Evolutionary conservation across 2,797 vertebrate genomes (phyloP).

Genomic region (Artibeus jamaicensis): DNA sequence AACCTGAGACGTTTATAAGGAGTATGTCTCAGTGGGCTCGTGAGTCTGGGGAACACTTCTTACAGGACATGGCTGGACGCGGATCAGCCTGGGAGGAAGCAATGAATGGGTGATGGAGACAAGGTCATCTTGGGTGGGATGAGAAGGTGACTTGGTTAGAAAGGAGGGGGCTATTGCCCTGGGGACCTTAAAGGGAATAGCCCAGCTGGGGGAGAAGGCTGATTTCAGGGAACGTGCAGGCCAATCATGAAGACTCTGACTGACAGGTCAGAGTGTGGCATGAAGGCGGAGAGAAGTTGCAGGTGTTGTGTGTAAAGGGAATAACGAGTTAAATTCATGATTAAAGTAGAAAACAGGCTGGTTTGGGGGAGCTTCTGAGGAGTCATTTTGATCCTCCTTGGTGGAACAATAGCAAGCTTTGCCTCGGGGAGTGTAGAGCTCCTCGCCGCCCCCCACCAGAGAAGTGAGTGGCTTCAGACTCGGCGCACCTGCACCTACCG

Average conservation of each 20-base stretch:
- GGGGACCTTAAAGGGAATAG: background rate
- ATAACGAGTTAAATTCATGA: background rate
- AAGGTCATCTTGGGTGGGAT: background rate
- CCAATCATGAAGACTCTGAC: background rate
- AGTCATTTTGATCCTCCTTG: background rate
- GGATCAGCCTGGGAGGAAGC: background rate
- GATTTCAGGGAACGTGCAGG: background rate
- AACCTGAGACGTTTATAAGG: background rate
- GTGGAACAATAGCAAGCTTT: background rate
- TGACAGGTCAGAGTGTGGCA: background rate
- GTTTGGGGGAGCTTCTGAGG: background rate
- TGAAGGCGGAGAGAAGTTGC: background rate
- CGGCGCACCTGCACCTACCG: slow-evolving; percentile 37
- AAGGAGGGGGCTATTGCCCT: background rate
- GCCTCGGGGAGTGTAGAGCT: fast-evolving
- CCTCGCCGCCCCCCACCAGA: fast-evolving
- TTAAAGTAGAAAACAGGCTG: background rate
- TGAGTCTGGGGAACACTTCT: background rate
- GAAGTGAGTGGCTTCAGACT: background rate
- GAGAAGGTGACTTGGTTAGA: background rate
- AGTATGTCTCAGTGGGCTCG: background rate
- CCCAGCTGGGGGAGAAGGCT: background rate
- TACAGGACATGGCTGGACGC: background rate
- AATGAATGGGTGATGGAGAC: background rate
- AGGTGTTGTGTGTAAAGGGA: background rate